phyloP scores from a whole-genome alignment of 53 echinoderm and acorn worm species.

The Glandiceps talaboti region DNA sequence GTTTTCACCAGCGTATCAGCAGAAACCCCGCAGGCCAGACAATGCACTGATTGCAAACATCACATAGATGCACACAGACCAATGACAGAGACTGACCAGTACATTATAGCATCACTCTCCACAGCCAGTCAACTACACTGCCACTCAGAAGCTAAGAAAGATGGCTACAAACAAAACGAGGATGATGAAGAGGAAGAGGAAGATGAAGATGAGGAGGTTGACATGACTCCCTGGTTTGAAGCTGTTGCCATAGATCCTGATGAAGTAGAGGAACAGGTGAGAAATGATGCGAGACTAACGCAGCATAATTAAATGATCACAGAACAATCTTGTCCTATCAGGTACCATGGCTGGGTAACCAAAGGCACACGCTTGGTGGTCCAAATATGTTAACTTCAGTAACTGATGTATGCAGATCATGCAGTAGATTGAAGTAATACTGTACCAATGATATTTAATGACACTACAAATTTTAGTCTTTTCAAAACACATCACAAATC shows the following conservation, averaged over 20 bases:
- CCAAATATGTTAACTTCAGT: too few species aligned
- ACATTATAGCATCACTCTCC: constrained; percentile 23
- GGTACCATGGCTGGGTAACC: too few species aligned
- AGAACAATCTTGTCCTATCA: too few species aligned
- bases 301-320: too few species aligned
- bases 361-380: too few species aligned
- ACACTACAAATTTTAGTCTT: too few species aligned
- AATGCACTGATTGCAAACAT: constrained; percentile 51
- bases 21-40: constrained; percentile 38
- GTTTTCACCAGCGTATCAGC: constrained; percentile 24
- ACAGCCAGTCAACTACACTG: constrained; percentile 14
- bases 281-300: too few species aligned
- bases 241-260: constrained; percentile 65
- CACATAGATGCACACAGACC: constrained; percentile 56
- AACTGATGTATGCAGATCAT: too few species aligned
- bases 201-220: constrained; percentile 32
- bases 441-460: too few species aligned
- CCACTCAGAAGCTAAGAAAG: constrained; percentile 17
- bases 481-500: too few species aligned
- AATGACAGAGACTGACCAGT: constrained; percentile 28
- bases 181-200: constrained; percentile 1
- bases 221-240: constrained; percentile 53
- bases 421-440: too few species aligned
- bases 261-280: constrained; percentile 38
- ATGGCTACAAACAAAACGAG: constrained; percentile 4